A percentile compares a stretch with the other conserved stretches of the same genome.
phyloP scores from a whole-genome alignment of 2,113 vertebrate species.

The Nanorana parkeri region DNA sequence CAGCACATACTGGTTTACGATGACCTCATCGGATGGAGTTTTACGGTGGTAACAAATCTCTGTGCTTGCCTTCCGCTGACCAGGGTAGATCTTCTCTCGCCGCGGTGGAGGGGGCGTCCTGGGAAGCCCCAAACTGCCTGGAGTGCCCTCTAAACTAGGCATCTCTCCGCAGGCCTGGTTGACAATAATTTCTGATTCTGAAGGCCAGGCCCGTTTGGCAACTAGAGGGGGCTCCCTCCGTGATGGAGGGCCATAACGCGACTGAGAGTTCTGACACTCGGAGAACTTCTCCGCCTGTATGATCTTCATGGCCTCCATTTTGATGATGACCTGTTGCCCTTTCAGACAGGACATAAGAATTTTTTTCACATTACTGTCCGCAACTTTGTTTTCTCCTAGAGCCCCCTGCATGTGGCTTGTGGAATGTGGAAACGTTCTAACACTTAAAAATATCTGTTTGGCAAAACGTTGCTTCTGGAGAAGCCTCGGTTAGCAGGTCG shows the following conservation, averaged over 20 bases:
- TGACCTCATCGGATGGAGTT: constrained; percentile 85
- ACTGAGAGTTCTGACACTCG: constrained; percentile 70
- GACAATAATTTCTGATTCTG: constrained; percentile 93
- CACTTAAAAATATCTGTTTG: constrained; percentile 63
- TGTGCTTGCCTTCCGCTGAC: constrained; percentile 86
- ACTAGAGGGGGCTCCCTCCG: constrained; percentile 83
- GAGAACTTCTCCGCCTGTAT: constrained; percentile 97
- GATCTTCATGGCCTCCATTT: constrained; percentile 98
- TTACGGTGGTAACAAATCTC: constrained; percentile 95
- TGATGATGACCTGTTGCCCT: constrained; percentile 94
- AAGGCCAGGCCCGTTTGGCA: constrained; percentile 85
- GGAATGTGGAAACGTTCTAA: constrained; percentile 26
- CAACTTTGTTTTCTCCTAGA: constrained; percentile 68
- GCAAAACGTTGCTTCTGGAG: constrained; percentile 54
- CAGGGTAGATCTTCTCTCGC: constrained; percentile 81
- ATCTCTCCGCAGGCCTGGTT: constrained; percentile 90
- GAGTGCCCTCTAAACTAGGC: constrained; percentile 67
- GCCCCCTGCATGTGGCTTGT: constrained; percentile 77
- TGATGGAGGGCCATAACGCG: constrained; percentile 74
- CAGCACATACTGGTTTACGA: constrained; percentile 95
- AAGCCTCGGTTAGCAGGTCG: constrained; percentile 52
- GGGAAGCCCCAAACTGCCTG: constrained; percentile 69
- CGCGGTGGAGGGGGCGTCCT: constrained; percentile 78
- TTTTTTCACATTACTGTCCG: constrained; percentile 73
- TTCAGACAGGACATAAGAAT: constrained; percentile 97